These are phyloP conservation scores for Atractosteus spatula DNA, from an alignment of 2,113 vertebrate species.

Conservation along the genomic window DNA sequence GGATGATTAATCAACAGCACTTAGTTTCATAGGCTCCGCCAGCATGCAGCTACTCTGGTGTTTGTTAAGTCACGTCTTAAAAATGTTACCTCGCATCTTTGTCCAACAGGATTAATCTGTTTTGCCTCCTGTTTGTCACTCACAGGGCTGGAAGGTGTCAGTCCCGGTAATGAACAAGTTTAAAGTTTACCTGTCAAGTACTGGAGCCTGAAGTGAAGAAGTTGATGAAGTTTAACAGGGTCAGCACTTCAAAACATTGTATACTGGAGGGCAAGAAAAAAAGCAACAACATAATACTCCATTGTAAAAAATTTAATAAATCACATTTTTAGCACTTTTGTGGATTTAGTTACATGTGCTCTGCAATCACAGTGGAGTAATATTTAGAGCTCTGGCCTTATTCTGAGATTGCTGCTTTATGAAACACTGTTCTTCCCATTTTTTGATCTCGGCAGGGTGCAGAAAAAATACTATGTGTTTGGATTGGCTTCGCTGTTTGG, in stretches of 20 bases:
- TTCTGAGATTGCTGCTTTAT: too few species aligned
- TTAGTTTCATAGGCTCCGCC: too few species aligned
- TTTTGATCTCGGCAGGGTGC: too few species aligned
- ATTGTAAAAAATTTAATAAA: too few species aligned
- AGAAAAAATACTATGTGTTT: too few species aligned
- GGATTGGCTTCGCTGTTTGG: too few species aligned
- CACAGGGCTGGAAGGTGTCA: constrained; percentile 12
- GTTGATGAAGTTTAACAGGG: constrained; percentile 14
- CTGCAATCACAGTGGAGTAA: too few species aligned
- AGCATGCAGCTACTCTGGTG: background rate
- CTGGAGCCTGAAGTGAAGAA: background rate
- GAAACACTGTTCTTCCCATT: too few species aligned
- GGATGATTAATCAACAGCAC: constrained; percentile 8
- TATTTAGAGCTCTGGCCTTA: too few species aligned
- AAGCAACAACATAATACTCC: background rate
- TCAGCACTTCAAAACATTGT: background rate
- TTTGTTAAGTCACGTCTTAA: background rate
- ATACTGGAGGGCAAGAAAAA: background rate
- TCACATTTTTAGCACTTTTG: too few species aligned
- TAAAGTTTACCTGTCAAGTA: background rate
- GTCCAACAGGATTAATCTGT: constrained; percentile 15
- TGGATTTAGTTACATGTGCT: too few species aligned
- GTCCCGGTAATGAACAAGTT: constrained; percentile 16
- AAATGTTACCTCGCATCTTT: background rate
- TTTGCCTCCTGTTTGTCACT: constrained; percentile 19